Percentiles rank a stretch among this genome's conserved stretches.
phyloP scores from a whole-genome alignment of 1,140 invertebrate genomes.

The Drosophila quadrilineata region DNA sequence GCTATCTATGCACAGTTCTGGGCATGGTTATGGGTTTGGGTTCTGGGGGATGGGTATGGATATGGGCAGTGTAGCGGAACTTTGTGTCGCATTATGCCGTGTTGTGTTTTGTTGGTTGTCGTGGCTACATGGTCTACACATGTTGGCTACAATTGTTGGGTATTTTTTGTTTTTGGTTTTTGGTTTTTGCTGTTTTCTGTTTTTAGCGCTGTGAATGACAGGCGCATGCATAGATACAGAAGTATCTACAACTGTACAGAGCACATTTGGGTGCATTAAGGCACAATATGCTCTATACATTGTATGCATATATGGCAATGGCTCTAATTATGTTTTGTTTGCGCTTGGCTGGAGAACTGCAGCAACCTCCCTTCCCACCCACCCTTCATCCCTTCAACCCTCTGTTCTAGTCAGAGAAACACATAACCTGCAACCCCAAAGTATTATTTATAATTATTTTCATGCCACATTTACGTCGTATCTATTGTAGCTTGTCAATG shows the following conservation, averaged over 20 bases:
- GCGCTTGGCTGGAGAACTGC: conserved; percentile 59
- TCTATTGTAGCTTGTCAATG: conserved; percentile 43
- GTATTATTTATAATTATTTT: conserved; percentile 54
- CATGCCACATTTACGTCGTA: conserved; percentile 46
- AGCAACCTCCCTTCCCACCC: conserved; percentile 13
- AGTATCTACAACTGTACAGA: conserved; percentile 52
- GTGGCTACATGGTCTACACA: conserved; percentile 73
- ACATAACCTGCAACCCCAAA: conserved; percentile 7
- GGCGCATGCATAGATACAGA: conserved; percentile 60
- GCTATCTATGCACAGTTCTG: conserved; percentile 8
- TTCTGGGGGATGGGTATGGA: conserved; percentile 39
- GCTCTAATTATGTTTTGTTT: conserved; percentile 67
- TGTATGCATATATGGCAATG: conserved; percentile 17
- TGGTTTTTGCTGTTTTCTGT: conserved; percentile 29
- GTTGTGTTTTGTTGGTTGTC: conserved; percentile 52
- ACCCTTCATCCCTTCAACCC: background rate
- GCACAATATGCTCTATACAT: too few relatives aligned
- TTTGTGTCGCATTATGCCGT: conserved; percentile 73
- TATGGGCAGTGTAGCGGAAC: conserved; percentile 71
- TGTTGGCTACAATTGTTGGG: conserved; percentile 58
- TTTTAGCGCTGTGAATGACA: conserved; percentile 35
- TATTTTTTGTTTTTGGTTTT: conserved; percentile 22
- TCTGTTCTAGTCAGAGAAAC: too few relatives aligned
- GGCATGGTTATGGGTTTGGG: conserved; percentile 28
- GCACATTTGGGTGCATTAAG: too few relatives aligned